Base-by-base conservation (phyloP, 1,140 invertebrate species). In the Sarcophaga peregrina region DNA sequence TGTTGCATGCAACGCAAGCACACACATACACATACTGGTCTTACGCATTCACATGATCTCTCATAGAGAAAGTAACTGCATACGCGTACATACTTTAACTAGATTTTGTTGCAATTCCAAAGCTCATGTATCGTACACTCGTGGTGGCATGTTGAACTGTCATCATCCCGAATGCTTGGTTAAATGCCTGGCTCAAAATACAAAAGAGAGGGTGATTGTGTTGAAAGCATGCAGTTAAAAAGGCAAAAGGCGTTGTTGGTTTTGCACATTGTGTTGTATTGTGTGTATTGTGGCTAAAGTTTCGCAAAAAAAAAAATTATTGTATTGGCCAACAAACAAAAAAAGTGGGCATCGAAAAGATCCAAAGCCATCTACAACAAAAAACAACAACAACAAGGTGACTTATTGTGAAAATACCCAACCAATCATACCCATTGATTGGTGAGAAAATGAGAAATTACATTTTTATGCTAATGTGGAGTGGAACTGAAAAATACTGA, bases 391-490 rank as follows among this genome's bases (percentile, higher is more conserved):
- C 25, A 58, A 58, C 54, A 68, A 68, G 62, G 62, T 68, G 62
- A 68, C 62, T 68, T 68, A 68, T 68, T 68, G 62, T 68, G 62
- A 68, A 68, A 68, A 68, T 17, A 68, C 17, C n/a, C 62, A 68
- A 68, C 62, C 62, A 68, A 68, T 68, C 62, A 68, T 68, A 68
- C 62, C 62, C 62, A 68, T 47, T 75, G 73, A 75, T 75, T 75
- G 73, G 37, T 75, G 73, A 75, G 73, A 75, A 75, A 75, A 75
- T 75, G 45, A 75, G 73, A 47, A 75, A 75, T 75, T 46, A 75
- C 73, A 47, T 75, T 75, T 75, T 75, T 75, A 75, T 75, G 25
- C 25, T 75, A 75, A 75, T 75, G 73, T n/a, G n/a, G n/a, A n/a
- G n/a, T n/a, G n/a, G 9, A 37, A 37, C 25, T 37, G 25, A 37